Evolutionary conservation across 2,888 invertebrate species (phyloP).

Genomic region (Ptychoptera contaminata): DNA sequence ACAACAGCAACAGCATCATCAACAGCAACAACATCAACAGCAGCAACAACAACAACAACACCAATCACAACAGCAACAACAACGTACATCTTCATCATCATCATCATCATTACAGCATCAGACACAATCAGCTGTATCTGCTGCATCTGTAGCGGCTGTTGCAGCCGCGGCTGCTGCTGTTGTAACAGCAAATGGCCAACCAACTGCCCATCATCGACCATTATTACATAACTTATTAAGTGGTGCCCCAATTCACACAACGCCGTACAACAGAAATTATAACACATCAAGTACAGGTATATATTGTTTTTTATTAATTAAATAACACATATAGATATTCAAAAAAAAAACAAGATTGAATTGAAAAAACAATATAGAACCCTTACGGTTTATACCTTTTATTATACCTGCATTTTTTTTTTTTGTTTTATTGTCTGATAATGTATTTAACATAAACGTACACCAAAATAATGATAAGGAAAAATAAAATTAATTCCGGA

Average conservation of each 20-base stretch:
- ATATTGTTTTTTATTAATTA: slow-evolving; percentile 4
- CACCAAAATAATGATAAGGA: too few relatives aligned
- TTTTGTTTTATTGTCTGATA: too few relatives aligned
- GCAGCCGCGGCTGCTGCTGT: too few relatives aligned
- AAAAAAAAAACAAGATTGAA: neutral
- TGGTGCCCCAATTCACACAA: slow-evolving; percentile 29
- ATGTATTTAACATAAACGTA: too few relatives aligned
- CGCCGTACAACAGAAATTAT: slow-evolving; percentile 30
- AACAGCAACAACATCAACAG: slow-evolving; percentile 10
- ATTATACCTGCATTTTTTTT: too few relatives aligned
- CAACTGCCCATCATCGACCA: slow-evolving; percentile 26
- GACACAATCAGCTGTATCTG: too few relatives aligned
- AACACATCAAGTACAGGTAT: slow-evolving; percentile 32
- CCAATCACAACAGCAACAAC: slow-evolving; percentile 20
- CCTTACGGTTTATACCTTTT: too few relatives aligned
- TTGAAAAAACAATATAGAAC: neutral
- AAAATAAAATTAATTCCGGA: neutral
- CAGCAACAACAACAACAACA: slow-evolving; percentile 7
- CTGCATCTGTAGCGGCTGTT: too few relatives aligned
- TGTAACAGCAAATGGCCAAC: slow-evolving; percentile 10
- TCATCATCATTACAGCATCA: too few relatives aligned
- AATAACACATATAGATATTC: neutral
- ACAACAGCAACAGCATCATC: slow-evolving; percentile 13
- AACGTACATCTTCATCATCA: slow-evolving; percentile 7
- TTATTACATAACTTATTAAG: slow-evolving; percentile 30